Evolutionary conservation across 2,888 invertebrate species (phyloP).

Genomic region (Torymus tubicola): DNA sequence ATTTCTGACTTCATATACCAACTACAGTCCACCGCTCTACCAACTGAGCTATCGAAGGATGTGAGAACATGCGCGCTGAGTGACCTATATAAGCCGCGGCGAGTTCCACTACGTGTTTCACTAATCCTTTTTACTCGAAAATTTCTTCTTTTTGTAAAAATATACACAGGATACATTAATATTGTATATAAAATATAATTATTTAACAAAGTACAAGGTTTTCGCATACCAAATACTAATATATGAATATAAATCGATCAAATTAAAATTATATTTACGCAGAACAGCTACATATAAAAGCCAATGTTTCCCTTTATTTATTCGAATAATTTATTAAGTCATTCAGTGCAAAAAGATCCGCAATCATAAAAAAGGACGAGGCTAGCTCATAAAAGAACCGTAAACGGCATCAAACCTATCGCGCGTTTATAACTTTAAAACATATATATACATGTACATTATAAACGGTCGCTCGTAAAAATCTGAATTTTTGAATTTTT

Average conservation of each 20-base stretch:
- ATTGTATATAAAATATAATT: too few species aligned
- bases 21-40: conserved; percentile 77
- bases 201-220: too few species aligned
- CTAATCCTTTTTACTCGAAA: neutral
- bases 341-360: conserved; percentile 45
- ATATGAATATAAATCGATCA: neutral
- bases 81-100: neutral
- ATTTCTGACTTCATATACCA: conserved; percentile 65
- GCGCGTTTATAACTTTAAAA: conserved; percentile 38
- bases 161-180: too few species aligned
- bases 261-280: conserved; percentile 7
- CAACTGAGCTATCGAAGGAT: conserved; percentile 76
- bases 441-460: conserved; percentile 35
- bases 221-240: too few species aligned
- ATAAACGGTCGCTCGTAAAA: conserved; percentile 58
- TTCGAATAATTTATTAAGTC: conserved; percentile 42
- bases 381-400: conserved; percentile 44
- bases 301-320: conserved; percentile 4
- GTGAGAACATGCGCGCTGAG: neutral
- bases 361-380: conserved; percentile 32
- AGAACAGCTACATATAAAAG: neutral
- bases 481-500: conserved; percentile 59
- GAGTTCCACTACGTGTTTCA: neutral
- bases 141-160: neutral
- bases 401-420: conserved; percentile 55